Conservation (phyloP, 37 sponge, comb jelly and placozoan genomes). For the Geodia barretti region DNA sequence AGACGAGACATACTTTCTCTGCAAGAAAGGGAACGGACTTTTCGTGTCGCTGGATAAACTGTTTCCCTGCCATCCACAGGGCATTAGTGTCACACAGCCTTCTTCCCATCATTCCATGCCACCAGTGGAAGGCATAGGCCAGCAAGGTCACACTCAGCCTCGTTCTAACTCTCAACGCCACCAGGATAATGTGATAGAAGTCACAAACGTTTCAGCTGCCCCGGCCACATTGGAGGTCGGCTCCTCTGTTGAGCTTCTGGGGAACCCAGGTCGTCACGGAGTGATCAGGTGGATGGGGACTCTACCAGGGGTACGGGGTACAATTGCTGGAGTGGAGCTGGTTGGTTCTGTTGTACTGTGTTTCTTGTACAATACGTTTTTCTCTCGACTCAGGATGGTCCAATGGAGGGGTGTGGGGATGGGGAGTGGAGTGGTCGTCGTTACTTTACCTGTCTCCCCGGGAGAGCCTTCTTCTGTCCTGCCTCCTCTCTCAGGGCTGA, state of each 20-base stretch:
- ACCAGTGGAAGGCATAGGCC: no score
- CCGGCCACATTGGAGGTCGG: not conserved
- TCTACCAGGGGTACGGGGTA: not conserved
- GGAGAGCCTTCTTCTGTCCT: slow-evolving; percentile 59
- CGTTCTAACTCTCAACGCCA: no score
- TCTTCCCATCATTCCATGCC: no score
- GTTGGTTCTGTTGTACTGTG: no score
- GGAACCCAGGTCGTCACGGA: slow-evolving; percentile 30
- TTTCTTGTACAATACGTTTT: no score
- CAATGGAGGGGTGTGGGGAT: slow-evolving; percentile 59
- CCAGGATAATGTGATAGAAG: no score
- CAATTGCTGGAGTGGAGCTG: slow-evolving; percentile 77
- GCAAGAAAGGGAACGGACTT: slow-evolving; percentile 45
- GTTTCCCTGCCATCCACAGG: no score
- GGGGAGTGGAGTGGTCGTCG: slow-evolving; percentile 40
- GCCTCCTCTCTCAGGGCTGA: slow-evolving; percentile 29
- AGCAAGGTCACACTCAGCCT: no score
- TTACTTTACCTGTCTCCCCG: slow-evolving; percentile 55
- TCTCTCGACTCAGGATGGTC: slow-evolving; percentile 53
- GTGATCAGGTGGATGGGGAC: slow-evolving; percentile 13
- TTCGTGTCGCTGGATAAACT: slow-evolving; percentile 62
- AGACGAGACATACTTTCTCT: slow-evolving; percentile 32
- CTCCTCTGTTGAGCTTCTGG: slow-evolving; percentile 7
- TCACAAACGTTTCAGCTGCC: no score
- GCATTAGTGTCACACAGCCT: no score